Evolutionary conservation across 2,113 vertebrate genomes (phyloP).

Genomic region (Actinemys pallida): DNA sequence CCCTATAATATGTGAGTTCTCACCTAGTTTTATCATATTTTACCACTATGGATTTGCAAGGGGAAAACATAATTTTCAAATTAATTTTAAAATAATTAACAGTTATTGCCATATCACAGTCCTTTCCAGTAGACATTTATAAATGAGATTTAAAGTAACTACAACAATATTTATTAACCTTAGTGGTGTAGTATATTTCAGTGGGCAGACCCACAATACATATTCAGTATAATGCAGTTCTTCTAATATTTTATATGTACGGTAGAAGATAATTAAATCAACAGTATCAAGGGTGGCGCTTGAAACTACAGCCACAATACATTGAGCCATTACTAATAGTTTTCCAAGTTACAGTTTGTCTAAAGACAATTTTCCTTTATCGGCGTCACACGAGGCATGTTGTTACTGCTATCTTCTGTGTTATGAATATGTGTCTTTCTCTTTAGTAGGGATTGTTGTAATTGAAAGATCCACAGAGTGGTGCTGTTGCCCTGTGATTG

Average conservation of each 20-base stretch:
- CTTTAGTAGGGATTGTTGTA: background rate
- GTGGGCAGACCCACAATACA: background rate
- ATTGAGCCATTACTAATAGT: background rate
- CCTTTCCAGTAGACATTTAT: background rate
- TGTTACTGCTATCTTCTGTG: background rate
- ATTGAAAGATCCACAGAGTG: slow-evolving; percentile 72
- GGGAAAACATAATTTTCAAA: background rate
- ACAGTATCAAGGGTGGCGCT: background rate
- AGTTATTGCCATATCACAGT: background rate
- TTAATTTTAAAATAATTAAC: background rate
- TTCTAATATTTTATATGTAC: background rate
- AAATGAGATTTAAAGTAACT: background rate
- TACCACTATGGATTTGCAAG: background rate
- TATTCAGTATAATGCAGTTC: background rate
- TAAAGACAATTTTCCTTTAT: background rate
- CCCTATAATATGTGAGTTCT: background rate
- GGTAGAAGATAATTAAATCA: background rate
- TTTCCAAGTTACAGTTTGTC: background rate
- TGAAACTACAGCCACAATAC: background rate
- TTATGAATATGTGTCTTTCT: background rate
- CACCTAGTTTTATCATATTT: background rate
- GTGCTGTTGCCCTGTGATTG: slow-evolving; percentile 68
- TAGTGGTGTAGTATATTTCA: background rate
- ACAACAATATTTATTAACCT: background rate
- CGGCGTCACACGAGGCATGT: background rate